Percentiles rank a stretch among this genome's conserved stretches.
phyloP scores from a whole-genome alignment of 2,797 vertebrate species.

The Silurus aristotelis region DNA sequence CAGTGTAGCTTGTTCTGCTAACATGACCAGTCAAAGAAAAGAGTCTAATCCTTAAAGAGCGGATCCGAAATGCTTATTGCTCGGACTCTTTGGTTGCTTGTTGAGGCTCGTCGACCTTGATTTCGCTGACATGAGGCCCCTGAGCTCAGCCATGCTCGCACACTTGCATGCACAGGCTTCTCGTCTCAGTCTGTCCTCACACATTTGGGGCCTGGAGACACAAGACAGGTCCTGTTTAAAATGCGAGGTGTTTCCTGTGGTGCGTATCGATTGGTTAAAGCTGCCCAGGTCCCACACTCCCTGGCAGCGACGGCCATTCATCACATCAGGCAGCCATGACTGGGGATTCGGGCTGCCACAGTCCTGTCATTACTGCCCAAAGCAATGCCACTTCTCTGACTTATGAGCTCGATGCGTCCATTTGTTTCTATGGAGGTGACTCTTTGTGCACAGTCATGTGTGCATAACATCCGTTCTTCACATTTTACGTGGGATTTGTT shows the following conservation, averaged over 20 bases:
- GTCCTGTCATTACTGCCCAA: slow-evolving; percentile 63
- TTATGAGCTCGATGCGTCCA: slow-evolving; percentile 53
- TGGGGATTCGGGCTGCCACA: slow-evolving; percentile 70
- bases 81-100: slow-evolving; percentile 32
- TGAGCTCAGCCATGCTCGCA: slow-evolving; percentile 72
- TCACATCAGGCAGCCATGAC: slow-evolving; percentile 70
- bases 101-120: slow-evolving; percentile 68
- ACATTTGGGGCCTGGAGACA: slow-evolving; percentile 58
- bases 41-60: slow-evolving; percentile 22
- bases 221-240: slow-evolving; percentile 67
- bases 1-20: slow-evolving; percentile 10
- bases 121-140: slow-evolving; percentile 71
- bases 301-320: slow-evolving; percentile 73
- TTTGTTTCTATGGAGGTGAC: slow-evolving; percentile 49
- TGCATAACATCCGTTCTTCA: slow-evolving; percentile 9
- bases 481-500: background rate
- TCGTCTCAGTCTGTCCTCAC: slow-evolving; percentile 63
- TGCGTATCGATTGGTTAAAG: slow-evolving; percentile 77
- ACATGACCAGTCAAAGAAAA: slow-evolving; percentile 21
- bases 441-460: slow-evolving; percentile 36
- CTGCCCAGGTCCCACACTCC: slow-evolving; percentile 66
- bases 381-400: slow-evolving; percentile 49
- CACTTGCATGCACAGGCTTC: slow-evolving; percentile 64
- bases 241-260: slow-evolving; percentile 73
- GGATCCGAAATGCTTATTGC: background rate